Conservation (phyloP, 2,113 vertebrate genomes). For the Tapirus terrestris region DNA sequence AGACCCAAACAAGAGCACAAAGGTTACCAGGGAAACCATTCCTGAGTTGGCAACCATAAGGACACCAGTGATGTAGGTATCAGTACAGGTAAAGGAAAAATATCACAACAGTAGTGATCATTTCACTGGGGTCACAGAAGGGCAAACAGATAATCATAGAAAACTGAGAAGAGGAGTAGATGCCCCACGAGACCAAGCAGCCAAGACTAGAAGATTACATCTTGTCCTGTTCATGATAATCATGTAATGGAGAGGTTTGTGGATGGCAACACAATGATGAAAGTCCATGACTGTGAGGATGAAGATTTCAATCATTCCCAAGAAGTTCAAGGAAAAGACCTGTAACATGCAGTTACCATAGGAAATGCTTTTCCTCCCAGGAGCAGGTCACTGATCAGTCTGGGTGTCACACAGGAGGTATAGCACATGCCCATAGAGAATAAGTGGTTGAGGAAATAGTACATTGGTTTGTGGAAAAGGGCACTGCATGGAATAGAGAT, state of each 20-base stretch:
- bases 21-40: slow-evolving; percentile 5
- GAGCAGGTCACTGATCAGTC: neutral
- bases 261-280: neutral
- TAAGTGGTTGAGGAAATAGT: slow-evolving; percentile 41
- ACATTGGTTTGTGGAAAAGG: slow-evolving; percentile 20
- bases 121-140: neutral
- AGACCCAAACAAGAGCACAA: neutral
- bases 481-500: neutral
- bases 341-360: neutral
- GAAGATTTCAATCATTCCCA: neutral
- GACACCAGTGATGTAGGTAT: neutral
- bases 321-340: neutral
- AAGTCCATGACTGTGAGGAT: neutral
- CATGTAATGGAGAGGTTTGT: neutral
- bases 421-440: neutral
- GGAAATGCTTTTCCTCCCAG: neutral
- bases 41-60: neutral
- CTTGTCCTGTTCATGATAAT: neutral
- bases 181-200: neutral
- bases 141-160: neutral
- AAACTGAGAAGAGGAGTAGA: slow-evolving; percentile 9
- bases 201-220: neutral
- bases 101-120: neutral
- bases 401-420: slow-evolving; percentile 42
- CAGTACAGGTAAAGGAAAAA: slow-evolving; percentile 34